Conservation (phyloP, 2,113 vertebrate species). For the Furnarius figulus region DNA sequence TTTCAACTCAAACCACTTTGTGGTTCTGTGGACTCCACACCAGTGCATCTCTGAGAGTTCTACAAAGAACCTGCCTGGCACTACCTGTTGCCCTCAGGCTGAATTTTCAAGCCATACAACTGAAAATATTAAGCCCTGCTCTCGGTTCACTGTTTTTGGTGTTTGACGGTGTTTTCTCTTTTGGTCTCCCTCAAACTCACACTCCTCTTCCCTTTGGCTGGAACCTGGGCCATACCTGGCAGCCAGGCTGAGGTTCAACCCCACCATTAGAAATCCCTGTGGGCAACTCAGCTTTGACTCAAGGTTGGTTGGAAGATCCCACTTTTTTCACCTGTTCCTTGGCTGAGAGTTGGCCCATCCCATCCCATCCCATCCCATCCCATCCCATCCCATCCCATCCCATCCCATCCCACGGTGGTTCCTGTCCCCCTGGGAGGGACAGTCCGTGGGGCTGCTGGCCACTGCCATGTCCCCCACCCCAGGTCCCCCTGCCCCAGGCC, state of each 20-base stretch:
- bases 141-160: background rate
- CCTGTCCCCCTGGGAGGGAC: accelerated
- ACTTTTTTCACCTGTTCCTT: background rate
- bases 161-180: background rate
- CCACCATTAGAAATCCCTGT: background rate
- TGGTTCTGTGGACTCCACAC: background rate
- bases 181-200: background rate
- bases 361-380: too few relatives aligned
- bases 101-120: background rate
- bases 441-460: background rate
- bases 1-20: background rate
- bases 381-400: too few relatives aligned
- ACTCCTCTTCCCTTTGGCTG: background rate
- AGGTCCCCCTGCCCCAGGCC: accelerated
- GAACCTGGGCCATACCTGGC: background rate
- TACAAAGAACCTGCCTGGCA: background rate
- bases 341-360: accelerated
- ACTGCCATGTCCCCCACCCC: background rate
- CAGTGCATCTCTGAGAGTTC: background rate
- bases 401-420: accelerated
- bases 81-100: background rate
- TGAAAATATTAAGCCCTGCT: background rate
- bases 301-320: background rate
- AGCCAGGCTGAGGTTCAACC: background rate
- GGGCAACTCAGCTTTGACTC: background rate